Evolutionary conservation across 2,888 invertebrate species (phyloP), one percentile per base, ranked within the genome.

Genomic region (Habrosyne pyritoides): DNA sequence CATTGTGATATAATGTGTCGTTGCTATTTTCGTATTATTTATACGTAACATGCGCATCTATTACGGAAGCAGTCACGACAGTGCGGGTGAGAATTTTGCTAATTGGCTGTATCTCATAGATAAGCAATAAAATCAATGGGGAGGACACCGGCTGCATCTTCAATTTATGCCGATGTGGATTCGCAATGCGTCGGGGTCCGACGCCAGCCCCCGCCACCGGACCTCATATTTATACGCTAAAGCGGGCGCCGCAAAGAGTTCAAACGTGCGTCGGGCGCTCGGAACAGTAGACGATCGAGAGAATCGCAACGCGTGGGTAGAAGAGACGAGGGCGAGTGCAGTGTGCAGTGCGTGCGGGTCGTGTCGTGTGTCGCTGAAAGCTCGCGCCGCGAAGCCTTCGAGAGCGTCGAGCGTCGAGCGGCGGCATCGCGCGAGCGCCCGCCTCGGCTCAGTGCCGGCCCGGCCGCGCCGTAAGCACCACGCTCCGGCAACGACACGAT

Each of bases 181-280:
- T 87, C 86, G 88, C 86, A 88, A 89, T 90, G 89, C 89, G 89
- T 82, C 86, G 84, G 78, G 81, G 82, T 78, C 83, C 83, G 85
- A 83, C 84, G 86, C 84, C 85, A 74, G 79, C 89, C 91, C 90
- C 91, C 91, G 89, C 91, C 91, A 91, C 91, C 79, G 88, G 87
- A 77, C 86, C 83, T 89, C 89, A 91, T 91, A 92, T 90, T 92
- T 92, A 92, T 91, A 92, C 92, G 89, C 81, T 88, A 89, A 89
- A 81, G 91, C 90, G 81, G 87, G 80, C 88, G 81, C 81, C 76
- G 88, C 85, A 80, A 89, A 87, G 90, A 91, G 92, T 92, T 91
- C 91, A 92, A 91, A 91, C 91, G 92, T 87, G 86, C 84, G 89
- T 83, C 88, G 87, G 87, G 87, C 91, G 91, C 83, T 86, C 89